Evolutionary conservation across 2,797 vertebrate species (phyloP).

Genomic region (Scarus forsteni): DNA sequence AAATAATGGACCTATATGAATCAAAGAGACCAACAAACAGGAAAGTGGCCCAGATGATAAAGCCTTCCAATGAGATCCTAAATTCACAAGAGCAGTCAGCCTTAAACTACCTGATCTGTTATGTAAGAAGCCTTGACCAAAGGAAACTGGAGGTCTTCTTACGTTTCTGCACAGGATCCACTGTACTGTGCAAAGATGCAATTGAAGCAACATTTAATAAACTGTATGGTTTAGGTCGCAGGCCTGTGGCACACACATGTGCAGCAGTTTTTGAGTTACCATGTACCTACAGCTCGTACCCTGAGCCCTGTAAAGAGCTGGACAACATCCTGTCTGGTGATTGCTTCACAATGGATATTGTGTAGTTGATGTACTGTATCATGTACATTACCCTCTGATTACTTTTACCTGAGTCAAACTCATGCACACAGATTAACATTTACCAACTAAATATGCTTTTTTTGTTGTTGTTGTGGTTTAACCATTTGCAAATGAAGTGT

Average conservation of each 20-base stretch:
- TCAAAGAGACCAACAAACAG: constrained; percentile 31
- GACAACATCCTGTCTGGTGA: neutral
- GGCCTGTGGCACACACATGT: constrained; percentile 48
- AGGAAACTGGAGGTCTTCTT: constrained; percentile 42
- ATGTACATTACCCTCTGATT: neutral
- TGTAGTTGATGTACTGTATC: neutral
- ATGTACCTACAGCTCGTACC: constrained; percentile 19
- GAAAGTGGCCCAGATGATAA: constrained; percentile 38
- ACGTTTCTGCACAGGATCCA: constrained; percentile 47
- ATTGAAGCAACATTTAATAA: constrained; percentile 30
- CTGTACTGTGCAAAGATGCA: constrained; percentile 33
- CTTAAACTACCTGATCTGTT: constrained; percentile 22
- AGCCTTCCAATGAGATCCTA: constrained; percentile 20
- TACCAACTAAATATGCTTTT: no score
- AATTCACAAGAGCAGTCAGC: constrained; percentile 22
- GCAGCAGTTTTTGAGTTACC: constrained; percentile 48
- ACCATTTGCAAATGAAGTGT: no score
- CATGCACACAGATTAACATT: neutral
- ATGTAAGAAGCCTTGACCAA: constrained; percentile 37
- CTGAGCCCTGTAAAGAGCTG: no score
- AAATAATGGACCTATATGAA: constrained; percentile 16
- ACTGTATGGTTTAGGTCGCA: constrained; percentile 33
- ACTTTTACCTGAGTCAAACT: neutral
- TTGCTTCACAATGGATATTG: constrained; percentile 1
- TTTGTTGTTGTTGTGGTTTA: no score